Evolutionary conservation across 2,888 invertebrate species (phyloP).

Genomic region (Torymus tubicola): DNA sequence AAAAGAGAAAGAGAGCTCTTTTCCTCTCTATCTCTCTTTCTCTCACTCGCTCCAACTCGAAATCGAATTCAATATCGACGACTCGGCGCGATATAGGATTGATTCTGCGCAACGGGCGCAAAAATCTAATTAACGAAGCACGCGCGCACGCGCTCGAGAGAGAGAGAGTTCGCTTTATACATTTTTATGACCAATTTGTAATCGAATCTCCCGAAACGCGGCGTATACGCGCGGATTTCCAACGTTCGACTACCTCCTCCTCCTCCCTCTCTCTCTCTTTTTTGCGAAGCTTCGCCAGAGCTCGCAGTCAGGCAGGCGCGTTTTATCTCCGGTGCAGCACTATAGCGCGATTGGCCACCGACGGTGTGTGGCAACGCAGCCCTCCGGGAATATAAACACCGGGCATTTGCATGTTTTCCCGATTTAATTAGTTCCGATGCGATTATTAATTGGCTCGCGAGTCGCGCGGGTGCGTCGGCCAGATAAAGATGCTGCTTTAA

Average conservation of each 20-base stretch:
- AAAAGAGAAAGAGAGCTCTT: constrained; percentile 1
- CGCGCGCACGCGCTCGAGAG: constrained; percentile 48
- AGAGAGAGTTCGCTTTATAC: constrained; percentile 64
- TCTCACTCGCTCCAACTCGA: constrained; percentile 3
- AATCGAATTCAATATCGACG: constrained; percentile 56
- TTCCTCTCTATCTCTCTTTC: too few species aligned
- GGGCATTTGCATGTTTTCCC: constrained; percentile 75
- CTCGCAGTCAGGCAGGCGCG: constrained; percentile 24
- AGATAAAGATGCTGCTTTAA: constrained; percentile 53
- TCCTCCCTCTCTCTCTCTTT: constrained; percentile 57
- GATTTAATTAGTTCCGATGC: constrained; percentile 75
- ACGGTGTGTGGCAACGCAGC: constrained; percentile 14
- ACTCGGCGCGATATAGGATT: constrained; percentile 47
- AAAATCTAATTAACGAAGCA: constrained; percentile 70
- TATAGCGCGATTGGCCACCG: constrained; percentile 53
- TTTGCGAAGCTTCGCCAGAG: constrained; percentile 27
- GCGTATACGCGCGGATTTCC: constrained; percentile 30
- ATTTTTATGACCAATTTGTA: constrained; percentile 74
- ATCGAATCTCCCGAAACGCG: constrained; percentile 65
- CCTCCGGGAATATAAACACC: constrained; percentile 68
- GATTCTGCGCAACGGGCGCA: constrained; percentile 57
- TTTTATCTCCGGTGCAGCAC: constrained; percentile 52
- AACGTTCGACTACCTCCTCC: constrained; percentile 43
- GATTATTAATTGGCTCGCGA: constrained; percentile 72
- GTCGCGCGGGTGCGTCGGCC: constrained; percentile 19